A percentile compares a stretch with the other conserved stretches of the same genome.
Evolutionary conservation across 2,888 invertebrate species (phyloP).

Genomic region (Mantis religiosa): DNA sequence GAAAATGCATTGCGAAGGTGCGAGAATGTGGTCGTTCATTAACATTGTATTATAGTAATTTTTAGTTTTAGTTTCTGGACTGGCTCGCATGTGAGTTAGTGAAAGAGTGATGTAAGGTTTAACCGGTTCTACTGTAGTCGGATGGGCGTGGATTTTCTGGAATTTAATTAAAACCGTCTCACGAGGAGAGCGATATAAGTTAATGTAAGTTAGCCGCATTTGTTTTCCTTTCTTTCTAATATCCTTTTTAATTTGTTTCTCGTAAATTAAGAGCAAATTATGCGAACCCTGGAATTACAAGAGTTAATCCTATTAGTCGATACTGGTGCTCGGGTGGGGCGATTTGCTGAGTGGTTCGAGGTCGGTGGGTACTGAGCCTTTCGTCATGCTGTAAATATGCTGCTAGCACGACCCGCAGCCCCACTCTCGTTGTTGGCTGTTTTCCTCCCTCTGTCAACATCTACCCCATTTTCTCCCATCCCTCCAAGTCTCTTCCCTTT

Average conservation of each 20-base stretch:
- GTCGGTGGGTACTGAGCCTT: neutral
- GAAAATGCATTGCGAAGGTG: neutral
- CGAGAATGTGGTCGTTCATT: neutral
- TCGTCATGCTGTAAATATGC: too few species aligned
- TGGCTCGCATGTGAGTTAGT: neutral
- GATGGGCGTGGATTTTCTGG: neutral
- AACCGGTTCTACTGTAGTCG: neutral
- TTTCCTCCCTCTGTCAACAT: too few species aligned
- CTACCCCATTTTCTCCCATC: too few species aligned
- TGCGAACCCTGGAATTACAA: neutral
- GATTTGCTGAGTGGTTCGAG: neutral
- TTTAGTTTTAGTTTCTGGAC: neutral
- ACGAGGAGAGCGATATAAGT: neutral
- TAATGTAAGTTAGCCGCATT: neutral
- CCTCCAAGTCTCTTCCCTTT: too few species aligned
- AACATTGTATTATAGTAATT: constrained; percentile 8
- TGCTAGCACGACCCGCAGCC: too few species aligned
- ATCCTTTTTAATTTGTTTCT: neutral
- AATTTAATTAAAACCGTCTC: neutral
- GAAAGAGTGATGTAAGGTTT: neutral
- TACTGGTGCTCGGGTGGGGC: neutral
- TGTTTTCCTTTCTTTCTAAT: neutral
- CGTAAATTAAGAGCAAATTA: neutral
- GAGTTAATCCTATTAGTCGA: neutral
- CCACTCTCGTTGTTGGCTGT: too few species aligned